A percentile compares a stretch with the other conserved stretches of the same genome.
Evolutionary conservation across 2,797 vertebrate genomes (phyloP).

Genomic region (Pseudochirops corinnae): DNA sequence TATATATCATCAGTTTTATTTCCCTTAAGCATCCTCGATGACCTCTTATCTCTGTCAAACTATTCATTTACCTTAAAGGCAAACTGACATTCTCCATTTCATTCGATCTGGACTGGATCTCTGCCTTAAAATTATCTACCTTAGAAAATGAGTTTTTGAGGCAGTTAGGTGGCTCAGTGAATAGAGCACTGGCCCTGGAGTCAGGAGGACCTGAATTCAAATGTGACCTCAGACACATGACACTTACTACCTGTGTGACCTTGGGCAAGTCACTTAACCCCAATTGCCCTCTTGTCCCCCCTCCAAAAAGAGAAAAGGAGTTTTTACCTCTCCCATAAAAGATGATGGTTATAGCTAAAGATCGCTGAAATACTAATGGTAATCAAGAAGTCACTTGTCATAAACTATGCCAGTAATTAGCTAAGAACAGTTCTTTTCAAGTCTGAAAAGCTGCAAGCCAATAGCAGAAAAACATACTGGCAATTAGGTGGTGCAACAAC

Average conservation of each 20-base stretch:
- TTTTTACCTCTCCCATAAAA: slow-evolving; percentile 38
- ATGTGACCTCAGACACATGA: too few species aligned
- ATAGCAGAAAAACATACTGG: background rate
- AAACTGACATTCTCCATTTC: slow-evolving; percentile 4
- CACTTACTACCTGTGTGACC: too few species aligned
- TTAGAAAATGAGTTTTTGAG: slow-evolving; percentile 51
- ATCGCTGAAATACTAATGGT: slow-evolving; percentile 14
- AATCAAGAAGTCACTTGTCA: slow-evolving; percentile 29
- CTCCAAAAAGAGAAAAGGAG: slow-evolving; percentile 18
- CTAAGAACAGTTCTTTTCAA: slow-evolving; percentile 29
- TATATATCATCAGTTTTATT: background rate
- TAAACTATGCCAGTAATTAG: background rate
- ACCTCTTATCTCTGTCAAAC: slow-evolving; percentile 4
- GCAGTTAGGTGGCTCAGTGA: too few species aligned
- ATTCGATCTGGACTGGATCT: background rate
- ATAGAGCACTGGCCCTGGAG: too few species aligned
- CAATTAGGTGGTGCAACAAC: background rate
- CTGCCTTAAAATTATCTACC: slow-evolving; percentile 43
- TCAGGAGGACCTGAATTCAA: too few species aligned
- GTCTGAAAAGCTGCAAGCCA: background rate
- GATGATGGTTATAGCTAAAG: slow-evolving; percentile 12
- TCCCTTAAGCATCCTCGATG: background rate
- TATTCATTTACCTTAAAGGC: slow-evolving; percentile 13
- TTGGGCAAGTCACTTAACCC: too few species aligned
- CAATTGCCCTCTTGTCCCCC: too few species aligned